Base-by-base conservation (phyloP, 2,797 vertebrate genomes). In the Serranus cabrilla region DNA sequence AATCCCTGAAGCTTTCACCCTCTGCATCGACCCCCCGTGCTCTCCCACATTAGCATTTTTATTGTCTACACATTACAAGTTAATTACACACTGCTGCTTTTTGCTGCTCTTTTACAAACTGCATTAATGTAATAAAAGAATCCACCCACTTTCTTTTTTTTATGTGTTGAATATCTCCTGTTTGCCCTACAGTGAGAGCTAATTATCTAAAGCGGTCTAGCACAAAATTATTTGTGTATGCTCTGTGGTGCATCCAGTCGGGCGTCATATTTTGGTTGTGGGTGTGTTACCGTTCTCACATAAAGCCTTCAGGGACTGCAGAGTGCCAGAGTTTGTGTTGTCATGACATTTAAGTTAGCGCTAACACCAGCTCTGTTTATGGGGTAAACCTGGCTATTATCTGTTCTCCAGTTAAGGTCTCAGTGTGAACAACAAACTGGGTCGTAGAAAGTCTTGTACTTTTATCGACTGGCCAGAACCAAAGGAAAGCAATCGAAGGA, bases 11-110 rank as follows among this genome's bases (percentile, higher is more conserved):
- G 72, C 76, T 42, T 66, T 74, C 72, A 61, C 20, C 74, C 34
- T 76, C 76, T 69, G 43, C 65, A 76, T 76, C 43, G 37, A 85
- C 77, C 65, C 52, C 69, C 43, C 16, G 13, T 2, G n/a, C 40
- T 57, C 43, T 46, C 68, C 50, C 46, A 39, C 75, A 80, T 89
- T 85, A 83, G 72, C 88, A 90, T 90, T 80, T 91, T 89, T 83
- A 91, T 86, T 83, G 74, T 84, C 82, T 86, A 43, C 76, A 86
- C 80, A 57, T 88, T 79, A 82, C 67, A 80, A 82, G 79, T 90
- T 91, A 80, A 93, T 91, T 83, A 89, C 76, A 85, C 70, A 69
- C 54, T 11, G 50, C 60, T 58, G 78, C 66, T 68, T 84, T 50
- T 81, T 2, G 20, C 1, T 57, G 58, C 46, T 62, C 45, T 57